Conservation (phyloP, 2,888 invertebrate species). For the Campoplex capitator region DNA sequence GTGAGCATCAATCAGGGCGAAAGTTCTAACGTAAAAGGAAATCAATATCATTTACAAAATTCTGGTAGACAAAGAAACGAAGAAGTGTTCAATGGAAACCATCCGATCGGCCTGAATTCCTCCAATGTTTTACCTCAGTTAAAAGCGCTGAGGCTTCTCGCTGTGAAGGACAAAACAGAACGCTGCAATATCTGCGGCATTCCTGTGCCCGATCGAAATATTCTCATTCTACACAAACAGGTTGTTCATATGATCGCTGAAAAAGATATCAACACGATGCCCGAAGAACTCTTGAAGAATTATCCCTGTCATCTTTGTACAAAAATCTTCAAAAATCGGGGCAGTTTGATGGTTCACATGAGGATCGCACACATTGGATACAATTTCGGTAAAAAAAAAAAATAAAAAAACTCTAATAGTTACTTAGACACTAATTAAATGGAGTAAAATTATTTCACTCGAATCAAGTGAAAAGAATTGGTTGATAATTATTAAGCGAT, state of each 20-base stretch:
- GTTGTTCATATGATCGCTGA: constrained; percentile 86
- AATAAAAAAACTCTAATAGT: constrained; percentile 39
- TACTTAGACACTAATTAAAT: neutral
- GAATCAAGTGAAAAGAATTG: neutral
- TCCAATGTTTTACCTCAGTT: constrained; percentile 65
- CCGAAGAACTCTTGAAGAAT: constrained; percentile 84
- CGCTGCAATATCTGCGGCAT: constrained; percentile 91
- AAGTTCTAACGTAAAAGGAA: neutral
- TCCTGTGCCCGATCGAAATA: constrained; percentile 89
- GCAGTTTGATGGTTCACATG: constrained; percentile 92
- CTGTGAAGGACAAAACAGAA: constrained; percentile 83
- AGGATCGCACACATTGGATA: constrained; percentile 91
- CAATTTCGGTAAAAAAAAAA: constrained; percentile 74
- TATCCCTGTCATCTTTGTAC: constrained; percentile 92
- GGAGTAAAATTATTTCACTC: neutral
- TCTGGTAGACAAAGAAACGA: constrained; percentile 9
- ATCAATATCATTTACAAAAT: constrained; percentile 7
- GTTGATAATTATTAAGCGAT: neutral
- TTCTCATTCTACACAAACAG: constrained; percentile 91
- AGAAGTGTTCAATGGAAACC: constrained; percentile 22
- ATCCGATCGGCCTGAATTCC: constrained; percentile 9
- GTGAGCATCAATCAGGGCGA: neutral
- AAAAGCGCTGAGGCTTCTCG: constrained; percentile 75
- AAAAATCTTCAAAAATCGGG: constrained; percentile 93
- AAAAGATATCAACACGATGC: constrained; percentile 73